These are phyloP conservation scores for Trichonephila clavipes DNA, from an alignment of 1,140 invertebrate species.

Conservation along the genomic window DNA sequence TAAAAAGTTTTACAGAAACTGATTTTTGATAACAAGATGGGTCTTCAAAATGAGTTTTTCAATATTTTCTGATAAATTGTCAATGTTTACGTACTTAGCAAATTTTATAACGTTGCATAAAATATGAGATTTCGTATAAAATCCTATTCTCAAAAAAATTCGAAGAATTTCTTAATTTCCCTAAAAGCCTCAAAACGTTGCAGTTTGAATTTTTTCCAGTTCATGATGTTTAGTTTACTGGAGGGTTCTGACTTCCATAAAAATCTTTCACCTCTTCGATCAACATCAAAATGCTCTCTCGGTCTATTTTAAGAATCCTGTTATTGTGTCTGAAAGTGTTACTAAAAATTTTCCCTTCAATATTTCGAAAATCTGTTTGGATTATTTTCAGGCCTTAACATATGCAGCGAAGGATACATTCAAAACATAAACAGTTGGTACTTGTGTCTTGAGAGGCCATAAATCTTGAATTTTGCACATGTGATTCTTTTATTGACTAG, in stretches of 20 bases:
- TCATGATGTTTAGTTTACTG: not conserved
- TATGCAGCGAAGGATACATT: not conserved
- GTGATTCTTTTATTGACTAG: not conserved
- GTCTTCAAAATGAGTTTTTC: not conserved
- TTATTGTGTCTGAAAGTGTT: not conserved
- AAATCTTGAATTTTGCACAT: not conserved
- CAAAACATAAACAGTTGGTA: not conserved
- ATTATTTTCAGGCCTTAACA: not conserved
- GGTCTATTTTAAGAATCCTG: not conserved
- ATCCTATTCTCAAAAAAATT: not conserved
- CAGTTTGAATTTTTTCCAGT: not conserved
- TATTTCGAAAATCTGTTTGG: not conserved
- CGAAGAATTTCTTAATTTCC: not conserved
- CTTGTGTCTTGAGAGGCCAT: not conserved
- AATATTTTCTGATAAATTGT: not conserved
- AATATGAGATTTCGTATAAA: not conserved
- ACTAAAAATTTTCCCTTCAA: not conserved
- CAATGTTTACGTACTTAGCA: not conserved
- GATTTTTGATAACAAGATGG: no score
- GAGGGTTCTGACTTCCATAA: not conserved
- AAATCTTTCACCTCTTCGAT: not conserved
- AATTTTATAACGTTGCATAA: not conserved
- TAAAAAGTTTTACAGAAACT: no score
- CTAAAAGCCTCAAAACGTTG: not conserved
- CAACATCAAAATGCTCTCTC: not conserved